Conservation (phyloP, 2,113 vertebrate species). For the Macroglossus sobrinus region DNA sequence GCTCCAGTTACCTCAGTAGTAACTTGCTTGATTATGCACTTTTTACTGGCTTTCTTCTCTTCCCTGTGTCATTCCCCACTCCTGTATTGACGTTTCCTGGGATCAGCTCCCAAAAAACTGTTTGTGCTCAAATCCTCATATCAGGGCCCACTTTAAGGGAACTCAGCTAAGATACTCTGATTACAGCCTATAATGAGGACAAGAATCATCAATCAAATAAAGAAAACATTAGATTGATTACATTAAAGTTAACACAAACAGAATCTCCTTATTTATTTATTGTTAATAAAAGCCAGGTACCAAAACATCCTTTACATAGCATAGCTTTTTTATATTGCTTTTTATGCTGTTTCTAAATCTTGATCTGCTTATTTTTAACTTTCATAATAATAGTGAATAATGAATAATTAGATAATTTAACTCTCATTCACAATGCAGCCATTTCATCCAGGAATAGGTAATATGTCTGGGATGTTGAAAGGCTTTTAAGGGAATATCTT, state of each 20-base stretch:
- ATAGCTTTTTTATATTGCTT: not conserved
- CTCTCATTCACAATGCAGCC: not conserved
- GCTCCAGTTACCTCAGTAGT: not conserved
- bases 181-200: not conserved
- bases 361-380: not conserved
- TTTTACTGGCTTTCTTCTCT: not conserved
- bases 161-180: not conserved
- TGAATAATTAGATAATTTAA: not conserved
- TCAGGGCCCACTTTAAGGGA: not conserved
- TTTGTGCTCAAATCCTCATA: not conserved
- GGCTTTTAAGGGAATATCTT: slow-evolving; percentile 12
- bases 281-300: not conserved
- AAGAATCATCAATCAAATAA: not conserved
- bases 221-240: not conserved
- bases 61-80: not conserved
- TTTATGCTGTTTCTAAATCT: not conserved
- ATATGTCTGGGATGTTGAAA: not conserved
- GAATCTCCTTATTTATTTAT: not conserved
- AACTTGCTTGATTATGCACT: not conserved
- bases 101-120: not conserved
- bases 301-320: not conserved
- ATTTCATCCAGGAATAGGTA: not conserved
- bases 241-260: not conserved
- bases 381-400: not conserved
- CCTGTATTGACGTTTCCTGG: not conserved